These are phyloP conservation scores for Acanthosepion lycidas DNA, from an alignment of 2,888 invertebrate genomes.

Conservation along the genomic window DNA sequence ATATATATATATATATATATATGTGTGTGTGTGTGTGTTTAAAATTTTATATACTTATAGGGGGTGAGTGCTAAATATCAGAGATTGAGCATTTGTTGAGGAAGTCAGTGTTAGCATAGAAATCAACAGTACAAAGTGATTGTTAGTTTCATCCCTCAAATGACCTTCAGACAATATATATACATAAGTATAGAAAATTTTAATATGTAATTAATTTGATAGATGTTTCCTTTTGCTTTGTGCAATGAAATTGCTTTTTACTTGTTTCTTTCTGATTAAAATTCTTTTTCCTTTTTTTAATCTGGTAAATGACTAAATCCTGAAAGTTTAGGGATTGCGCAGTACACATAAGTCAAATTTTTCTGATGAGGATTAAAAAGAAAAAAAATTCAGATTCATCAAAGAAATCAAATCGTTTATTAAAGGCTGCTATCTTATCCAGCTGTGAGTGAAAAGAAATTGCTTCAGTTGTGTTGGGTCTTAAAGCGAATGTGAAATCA, in stretches of 20 bases:
- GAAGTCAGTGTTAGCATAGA: no score
- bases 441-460: neutral
- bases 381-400: neutral
- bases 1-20: no score
- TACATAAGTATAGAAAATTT: neutral
- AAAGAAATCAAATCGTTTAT: slow-evolving; percentile 4
- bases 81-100: no score
- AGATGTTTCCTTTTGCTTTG: neutral
- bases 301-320: neutral
- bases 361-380: neutral
- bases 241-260: neutral
- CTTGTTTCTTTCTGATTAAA: neutral
- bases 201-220: neutral
- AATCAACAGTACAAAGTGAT: no score
- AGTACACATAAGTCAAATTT: neutral
- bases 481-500: no score
- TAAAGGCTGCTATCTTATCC: neutral
- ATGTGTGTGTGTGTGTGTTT: no score
- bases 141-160: no score
- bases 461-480: neutral
- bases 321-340: neutral
- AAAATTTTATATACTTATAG: no score
- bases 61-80: no score
- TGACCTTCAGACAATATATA: neutral
- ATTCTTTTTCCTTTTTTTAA: neutral